phyloP scores from a whole-genome alignment of 2,113 vertebrate species.

The Cinclus mexicanus region DNA sequence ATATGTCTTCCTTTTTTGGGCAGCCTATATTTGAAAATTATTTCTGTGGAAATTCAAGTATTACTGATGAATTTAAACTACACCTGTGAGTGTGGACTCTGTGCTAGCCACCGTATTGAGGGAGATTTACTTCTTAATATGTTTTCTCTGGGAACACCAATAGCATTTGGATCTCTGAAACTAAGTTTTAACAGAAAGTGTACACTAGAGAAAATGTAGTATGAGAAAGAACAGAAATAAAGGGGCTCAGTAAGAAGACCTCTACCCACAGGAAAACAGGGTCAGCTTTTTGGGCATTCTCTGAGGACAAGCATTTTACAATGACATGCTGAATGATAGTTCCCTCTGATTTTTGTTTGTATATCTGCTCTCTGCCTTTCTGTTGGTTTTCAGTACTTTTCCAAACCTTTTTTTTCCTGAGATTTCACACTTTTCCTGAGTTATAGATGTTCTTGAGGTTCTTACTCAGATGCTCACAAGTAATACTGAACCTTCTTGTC shows the following conservation, averaged over 20 bases:
- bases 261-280: background rate
- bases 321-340: background rate
- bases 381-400: background rate
- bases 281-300: background rate
- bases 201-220: background rate
- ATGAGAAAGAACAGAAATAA: background rate
- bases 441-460: background rate
- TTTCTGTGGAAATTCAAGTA: background rate
- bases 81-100: background rate
- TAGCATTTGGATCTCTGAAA: background rate
- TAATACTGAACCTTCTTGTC: background rate
- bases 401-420: background rate
- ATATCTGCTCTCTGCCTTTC: background rate
- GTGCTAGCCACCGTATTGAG: background rate
- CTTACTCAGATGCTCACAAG: background rate
- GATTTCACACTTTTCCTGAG: background rate
- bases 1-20: background rate
- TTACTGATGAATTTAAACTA: background rate
- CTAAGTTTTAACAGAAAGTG: background rate
- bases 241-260: background rate
- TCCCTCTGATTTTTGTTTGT: background rate
- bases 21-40: background rate
- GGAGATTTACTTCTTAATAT: background rate
- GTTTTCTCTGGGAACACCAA: background rate
- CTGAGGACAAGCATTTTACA: background rate